Evolutionary conservation across 2,113 vertebrate genomes (phyloP), one percentile per base, ranked within the genome.

Genomic region (Merops nubicus): DNA sequence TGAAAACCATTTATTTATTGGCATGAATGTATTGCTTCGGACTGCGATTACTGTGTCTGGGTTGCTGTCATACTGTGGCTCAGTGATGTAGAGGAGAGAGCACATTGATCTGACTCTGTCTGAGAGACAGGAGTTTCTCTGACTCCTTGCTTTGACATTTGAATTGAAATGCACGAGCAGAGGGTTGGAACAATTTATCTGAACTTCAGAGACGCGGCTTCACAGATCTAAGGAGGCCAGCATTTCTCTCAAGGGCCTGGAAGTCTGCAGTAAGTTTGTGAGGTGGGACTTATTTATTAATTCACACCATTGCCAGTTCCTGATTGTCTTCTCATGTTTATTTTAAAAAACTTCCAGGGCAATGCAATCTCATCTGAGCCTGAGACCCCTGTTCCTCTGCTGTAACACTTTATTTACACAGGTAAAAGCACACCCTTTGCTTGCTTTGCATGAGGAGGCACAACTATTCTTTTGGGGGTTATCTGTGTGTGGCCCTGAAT

Each of bases 91-190:
- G 47, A 82, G 59, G 47, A 85, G 57, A 40, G 74, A 89, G 43
- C 48, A 23, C 85, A 94, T 74, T 89, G 88, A 92, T 96, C 51
- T 0, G 12, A 36, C 54, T 77, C 80, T 62, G 26, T 79, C 68
- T 88, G 73, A 73, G 83, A 90, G 69, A 85, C 56, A 94, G 60
- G 74, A 90, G 63, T 91, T 96, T 81, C 74, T 94, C 82, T 90
- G 88, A 78, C 78, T 94, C 72, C 34, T 40, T 86, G 54, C 68
- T 96, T 93, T 94, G 95, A 95, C 92, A 86, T 88, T 94, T 84
- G 83, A 50, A 60, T 78, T 93, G 92, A 95, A 93, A 95, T 53
- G 38, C 75, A 93, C 6, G 21, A 91, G 73, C 29, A 81, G 76
- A 88, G 53, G 57, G 12, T 17, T 90, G 72, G 85, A 96, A 78